These are phyloP conservation scores for Knipowitschia caucasica DNA, from an alignment of 2,797 vertebrate species.

Conservation along the genomic window DNA sequence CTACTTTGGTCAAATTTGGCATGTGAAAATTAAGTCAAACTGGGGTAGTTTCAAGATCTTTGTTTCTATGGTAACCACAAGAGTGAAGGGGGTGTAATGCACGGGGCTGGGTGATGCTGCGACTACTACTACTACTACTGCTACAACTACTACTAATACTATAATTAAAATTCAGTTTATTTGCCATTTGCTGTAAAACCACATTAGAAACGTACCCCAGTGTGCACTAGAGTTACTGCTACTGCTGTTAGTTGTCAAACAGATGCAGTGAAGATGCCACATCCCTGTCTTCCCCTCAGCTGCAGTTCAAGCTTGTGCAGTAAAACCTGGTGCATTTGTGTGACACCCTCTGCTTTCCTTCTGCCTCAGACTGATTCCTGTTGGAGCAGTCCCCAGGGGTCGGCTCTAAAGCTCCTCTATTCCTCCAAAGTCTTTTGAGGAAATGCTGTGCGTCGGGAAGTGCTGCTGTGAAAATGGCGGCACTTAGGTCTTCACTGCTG, in stretches of 20 bases:
- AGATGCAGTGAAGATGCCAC: too few species aligned
- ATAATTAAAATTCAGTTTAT: too few species aligned
- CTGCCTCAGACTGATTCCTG: constrained; percentile 8
- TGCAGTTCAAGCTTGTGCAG: not conserved
- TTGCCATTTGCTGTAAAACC: too few species aligned
- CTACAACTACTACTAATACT: not conserved
- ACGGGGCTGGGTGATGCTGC: too few species aligned
- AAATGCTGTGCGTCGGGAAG: constrained; percentile 15
- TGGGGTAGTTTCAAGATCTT: not conserved
- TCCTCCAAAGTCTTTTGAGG: constrained; percentile 31
- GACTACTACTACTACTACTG: not conserved
- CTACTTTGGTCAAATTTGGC: not conserved
- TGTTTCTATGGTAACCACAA: constrained; percentile 4
- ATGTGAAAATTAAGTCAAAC: constrained; percentile 8
- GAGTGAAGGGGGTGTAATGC: not conserved
- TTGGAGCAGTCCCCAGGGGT: constrained; percentile 15
- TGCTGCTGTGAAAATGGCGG: constrained; percentile 22
- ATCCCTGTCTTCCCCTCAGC: too few species aligned
- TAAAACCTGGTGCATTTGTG: constrained; percentile 14
- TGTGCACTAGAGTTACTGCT: too few species aligned
- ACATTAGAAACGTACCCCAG: too few species aligned
- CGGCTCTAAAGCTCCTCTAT: constrained; percentile 25
- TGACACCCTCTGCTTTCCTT: constrained; percentile 26
- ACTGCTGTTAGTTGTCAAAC: too few species aligned
- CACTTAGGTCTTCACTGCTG: constrained; percentile 14